Evolutionary conservation across 2,113 vertebrate species (phyloP).

Genomic region (Tragulus kanchil): DNA sequence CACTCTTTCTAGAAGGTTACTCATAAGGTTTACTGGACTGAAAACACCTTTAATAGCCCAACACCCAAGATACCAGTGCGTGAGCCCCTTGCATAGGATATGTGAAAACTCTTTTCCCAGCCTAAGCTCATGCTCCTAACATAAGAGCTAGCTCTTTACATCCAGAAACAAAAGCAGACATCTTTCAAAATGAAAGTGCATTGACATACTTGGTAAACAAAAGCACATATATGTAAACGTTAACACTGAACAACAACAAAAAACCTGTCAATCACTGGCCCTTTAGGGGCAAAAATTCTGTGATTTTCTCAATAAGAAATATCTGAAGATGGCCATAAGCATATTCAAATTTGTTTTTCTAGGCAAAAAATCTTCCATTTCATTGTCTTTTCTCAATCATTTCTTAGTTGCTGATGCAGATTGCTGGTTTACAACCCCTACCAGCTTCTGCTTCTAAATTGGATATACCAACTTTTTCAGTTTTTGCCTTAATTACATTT

Average conservation of each 20-base stretch:
- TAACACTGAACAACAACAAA: neutral
- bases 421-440: neutral
- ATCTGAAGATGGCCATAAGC: neutral
- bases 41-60: neutral
- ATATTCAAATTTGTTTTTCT: neutral
- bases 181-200: neutral
- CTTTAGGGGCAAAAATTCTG: neutral
- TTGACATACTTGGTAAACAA: neutral
- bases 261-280: neutral
- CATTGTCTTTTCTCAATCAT: neutral
- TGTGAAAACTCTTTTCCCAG: conserved; percentile 17
- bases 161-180: neutral
- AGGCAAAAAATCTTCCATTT: neutral
- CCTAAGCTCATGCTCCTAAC: neutral
- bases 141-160: neutral
- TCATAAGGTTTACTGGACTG: neutral
- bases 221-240: neutral
- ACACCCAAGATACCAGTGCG: neutral
- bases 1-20: neutral
- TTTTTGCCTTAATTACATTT: conserved; percentile 14
- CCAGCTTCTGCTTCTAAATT: neutral
- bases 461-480: neutral
- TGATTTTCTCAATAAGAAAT: neutral
- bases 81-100: neutral
- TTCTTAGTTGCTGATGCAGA: neutral